Base-by-base conservation (phyloP, 2,113 vertebrate genomes). In the Aramus guarauna region DNA sequence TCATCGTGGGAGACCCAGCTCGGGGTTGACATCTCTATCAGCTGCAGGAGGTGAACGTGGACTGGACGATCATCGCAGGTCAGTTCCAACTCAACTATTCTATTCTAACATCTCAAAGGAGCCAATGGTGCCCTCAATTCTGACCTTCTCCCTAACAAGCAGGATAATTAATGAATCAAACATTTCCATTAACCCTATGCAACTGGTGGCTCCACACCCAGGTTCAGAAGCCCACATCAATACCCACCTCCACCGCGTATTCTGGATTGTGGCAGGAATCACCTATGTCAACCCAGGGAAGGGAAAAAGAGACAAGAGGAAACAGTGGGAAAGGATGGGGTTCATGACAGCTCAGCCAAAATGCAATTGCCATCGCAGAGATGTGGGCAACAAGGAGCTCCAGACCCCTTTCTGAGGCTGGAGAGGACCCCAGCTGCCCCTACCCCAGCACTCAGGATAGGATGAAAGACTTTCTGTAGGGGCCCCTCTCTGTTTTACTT, bases 271-370 rank as follows among this genome's bases (percentile, higher is more conserved):
- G 1, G 62, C 15, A 20, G 8, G 41, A 80, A 9, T 55, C 7
- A 3, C 15, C 17, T 2, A 0, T 2, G 6, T 3, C 60, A 50
- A 19, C 14, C 74, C 0, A 3, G 9, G 23, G 17, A 60, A 60
- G 27, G 43, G 29, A 6, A 30, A n/a, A 66, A 29, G 13, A 52
- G 43, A 36, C 16, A 17, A 20, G 20, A 72, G 50, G 53, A 55
- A 45, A 11, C n/a, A 24, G 2, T 1, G 36, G 59, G 55, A 43
- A 90, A 29, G 19, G 36, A 52, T 4, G 67, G 18, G 50, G 17
- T 6, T 50, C 34, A 14, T 0, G 18, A 53, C 19, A 36, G 34
- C 68, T 63, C 75, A 29, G 69, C 34, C 43, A n/a, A 52, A 43
- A 26, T 4, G 22, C 1, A 48, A 62, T 3, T 26, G 29, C 36